Base-by-base conservation (phyloP, 2,797 vertebrate species). In the Menidia menidia region DNA sequence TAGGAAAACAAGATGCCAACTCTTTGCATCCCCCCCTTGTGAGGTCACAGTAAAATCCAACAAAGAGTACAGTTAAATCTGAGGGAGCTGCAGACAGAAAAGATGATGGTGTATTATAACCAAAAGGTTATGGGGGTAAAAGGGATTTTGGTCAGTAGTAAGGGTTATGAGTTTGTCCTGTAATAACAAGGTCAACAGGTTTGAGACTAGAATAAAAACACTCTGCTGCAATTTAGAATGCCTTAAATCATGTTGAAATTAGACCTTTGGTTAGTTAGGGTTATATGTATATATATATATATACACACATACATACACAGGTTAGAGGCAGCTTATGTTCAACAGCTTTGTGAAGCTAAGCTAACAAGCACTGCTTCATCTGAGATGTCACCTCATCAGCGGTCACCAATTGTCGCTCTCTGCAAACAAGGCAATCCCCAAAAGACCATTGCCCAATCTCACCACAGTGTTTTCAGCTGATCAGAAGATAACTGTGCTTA, bases 1-100 rank as follows among this genome's bases (percentile, higher is more conserved):
- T 81, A 44, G 74, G 66, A 83, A 89, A 91, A 87, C 84, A 89
- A 78, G 43, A 52, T 19, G 41, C 77, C 71, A 78, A 73, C 79
- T 57, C 68, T 39, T 58, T 56, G 32, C 35, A 7, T 10, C 6
- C 35, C 35, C 35, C 19, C 39, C 10, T 45, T 64, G 64, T 75
- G 62, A 78, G 80, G 71, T 64, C 56, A 35, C 15, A 12, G 52
- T 70, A 42, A 51, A 56, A 60, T 67, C 48, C 54, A 54, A 62
- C 57, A 19, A 51, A 58, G 73, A 64, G 68, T 12, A 60, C 72
- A 48, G 59, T 56, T 43, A 60, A 64, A 63, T 47, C 56, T 32
- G 42, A 58, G 60, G 60, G 7, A 32, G 59, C 67, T 47, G 50
- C 52, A 69, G 55, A 33, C 52, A 47, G 52, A 65, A 53, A 39